A percentile compares a stretch with the other conserved stretches of the same genome.
phyloP scores from a whole-genome alignment of 2,113 vertebrate genomes.

The Boulengeromyrus knoepffleri region DNA sequence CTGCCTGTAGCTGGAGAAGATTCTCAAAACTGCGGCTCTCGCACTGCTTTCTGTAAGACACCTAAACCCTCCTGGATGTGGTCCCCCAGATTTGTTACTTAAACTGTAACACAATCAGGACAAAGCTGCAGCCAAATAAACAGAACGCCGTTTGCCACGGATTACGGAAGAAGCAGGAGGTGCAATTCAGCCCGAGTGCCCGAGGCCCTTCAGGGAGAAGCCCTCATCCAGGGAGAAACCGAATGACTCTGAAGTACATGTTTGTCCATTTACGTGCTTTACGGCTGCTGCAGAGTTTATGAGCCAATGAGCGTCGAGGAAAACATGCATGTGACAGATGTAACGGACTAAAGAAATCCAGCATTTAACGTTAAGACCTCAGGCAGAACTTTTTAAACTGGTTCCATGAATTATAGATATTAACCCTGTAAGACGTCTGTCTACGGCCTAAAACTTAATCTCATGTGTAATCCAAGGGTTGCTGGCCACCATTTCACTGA shows the following conservation, averaged over 20 bases:
- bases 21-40: not conserved
- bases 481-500: not conserved
- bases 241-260: not conserved
- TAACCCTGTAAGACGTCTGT: not conserved
- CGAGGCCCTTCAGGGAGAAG: not conserved
- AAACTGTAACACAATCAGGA: not conserved
- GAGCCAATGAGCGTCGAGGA: not conserved
- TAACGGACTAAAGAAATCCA: not conserved
- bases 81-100: not conserved
- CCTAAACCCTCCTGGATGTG: not conserved
- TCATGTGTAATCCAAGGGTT: not conserved
- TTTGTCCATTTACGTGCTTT: not conserved
- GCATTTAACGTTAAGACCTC: not conserved
- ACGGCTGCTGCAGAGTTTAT: not conserved
- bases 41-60: not conserved
- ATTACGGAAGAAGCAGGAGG: not conserved
- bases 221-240: not conserved
- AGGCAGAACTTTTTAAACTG: not conserved
- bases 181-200: not conserved
- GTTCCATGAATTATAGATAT: not conserved
- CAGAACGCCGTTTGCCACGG: not conserved
- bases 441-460: not conserved
- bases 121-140: not conserved
- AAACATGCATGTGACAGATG: not conserved
- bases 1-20: not conserved